phyloP scores from a whole-genome alignment of 1,140 invertebrate genomes.

The Pantala flavescens region DNA sequence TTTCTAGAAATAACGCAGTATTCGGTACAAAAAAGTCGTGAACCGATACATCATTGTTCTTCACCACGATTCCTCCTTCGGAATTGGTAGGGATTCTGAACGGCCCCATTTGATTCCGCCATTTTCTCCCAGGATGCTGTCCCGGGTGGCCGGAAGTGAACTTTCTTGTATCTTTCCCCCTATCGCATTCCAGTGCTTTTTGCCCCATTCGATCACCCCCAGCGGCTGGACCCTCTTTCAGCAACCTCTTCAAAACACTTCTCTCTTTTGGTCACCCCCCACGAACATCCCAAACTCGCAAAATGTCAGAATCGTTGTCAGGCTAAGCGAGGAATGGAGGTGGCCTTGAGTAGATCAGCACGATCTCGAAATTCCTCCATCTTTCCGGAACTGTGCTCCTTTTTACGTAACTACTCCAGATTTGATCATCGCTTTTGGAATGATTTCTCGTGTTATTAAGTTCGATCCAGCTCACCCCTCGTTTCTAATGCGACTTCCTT shows the following conservation, averaged over 20 bases:
- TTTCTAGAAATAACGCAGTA: background rate
- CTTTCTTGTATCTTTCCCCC: background rate
- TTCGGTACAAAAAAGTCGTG: background rate
- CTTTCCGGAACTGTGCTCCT: no score
- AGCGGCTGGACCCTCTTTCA: background rate
- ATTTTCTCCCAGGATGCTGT: background rate
- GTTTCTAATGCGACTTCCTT: no score
- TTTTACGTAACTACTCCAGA: no score
- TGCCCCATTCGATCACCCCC: background rate
- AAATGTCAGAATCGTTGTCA: background rate
- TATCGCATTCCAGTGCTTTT: background rate
- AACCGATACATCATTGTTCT: background rate
- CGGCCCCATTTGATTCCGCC: background rate
- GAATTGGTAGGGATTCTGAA: no score
- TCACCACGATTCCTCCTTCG: background rate
- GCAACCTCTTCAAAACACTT: background rate
- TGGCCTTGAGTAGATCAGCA: no score
- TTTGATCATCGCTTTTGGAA: no score
- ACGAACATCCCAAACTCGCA: background rate
- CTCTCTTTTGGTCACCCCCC: background rate
- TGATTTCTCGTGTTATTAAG: no score
- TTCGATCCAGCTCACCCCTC: no score
- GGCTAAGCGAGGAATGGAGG: no score
- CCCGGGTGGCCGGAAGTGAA: constrained; percentile 5
- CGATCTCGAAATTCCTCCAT: no score